These are phyloP conservation scores for Crepidodera aurea DNA, from an alignment of 2,888 invertebrate species.

Conservation along the genomic window DNA sequence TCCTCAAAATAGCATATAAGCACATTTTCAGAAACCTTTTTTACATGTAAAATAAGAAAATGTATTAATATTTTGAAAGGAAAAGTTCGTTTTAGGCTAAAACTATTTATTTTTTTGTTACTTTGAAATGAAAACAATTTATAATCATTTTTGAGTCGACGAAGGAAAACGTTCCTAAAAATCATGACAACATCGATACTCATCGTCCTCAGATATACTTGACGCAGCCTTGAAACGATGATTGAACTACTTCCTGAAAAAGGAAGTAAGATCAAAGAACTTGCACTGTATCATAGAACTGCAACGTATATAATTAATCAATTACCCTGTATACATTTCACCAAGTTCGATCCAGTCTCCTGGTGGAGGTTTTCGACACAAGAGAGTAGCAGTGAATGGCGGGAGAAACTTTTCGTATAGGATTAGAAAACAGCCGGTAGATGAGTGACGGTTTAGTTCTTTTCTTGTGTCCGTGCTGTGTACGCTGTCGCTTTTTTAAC, in stretches of 20 bases:
- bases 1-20: too few species aligned
- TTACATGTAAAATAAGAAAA: too few species aligned
- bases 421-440: constrained; percentile 60
- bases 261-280: neutral
- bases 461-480: constrained; percentile 58
- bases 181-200: neutral
- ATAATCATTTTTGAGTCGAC: too few species aligned
- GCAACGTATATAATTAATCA: constrained; percentile 8
- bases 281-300: neutral
- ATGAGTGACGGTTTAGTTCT: constrained; percentile 58
- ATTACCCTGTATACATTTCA: constrained; percentile 50
- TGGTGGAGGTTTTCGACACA: constrained; percentile 54
- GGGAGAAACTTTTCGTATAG: constrained; percentile 58
- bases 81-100: too few species aligned
- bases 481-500: constrained; percentile 48
- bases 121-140: too few species aligned
- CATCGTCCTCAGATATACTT: neutral
- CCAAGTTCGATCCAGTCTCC: constrained; percentile 43
- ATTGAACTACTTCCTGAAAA: constrained; percentile 30
- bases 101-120: too few species aligned
- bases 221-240: constrained; percentile 28
- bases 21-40: too few species aligned
- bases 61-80: too few species aligned
- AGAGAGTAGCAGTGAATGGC: constrained; percentile 53
- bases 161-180: too few species aligned